Conservation (phyloP, 2,888 invertebrate genomes). For the Acronicta aceris region DNA sequence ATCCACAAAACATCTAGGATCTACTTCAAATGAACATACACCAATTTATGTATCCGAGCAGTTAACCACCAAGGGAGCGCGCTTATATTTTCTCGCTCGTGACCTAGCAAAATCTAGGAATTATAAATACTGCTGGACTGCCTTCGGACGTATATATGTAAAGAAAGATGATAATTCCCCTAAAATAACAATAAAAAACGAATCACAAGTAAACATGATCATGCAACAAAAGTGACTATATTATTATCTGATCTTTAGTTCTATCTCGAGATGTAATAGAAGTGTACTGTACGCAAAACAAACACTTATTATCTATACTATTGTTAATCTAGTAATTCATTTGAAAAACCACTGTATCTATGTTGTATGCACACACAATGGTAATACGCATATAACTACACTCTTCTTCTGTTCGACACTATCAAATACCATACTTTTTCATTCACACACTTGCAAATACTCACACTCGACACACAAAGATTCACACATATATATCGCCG, state of each 20-base stretch:
- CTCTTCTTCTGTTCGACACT: too few relatives aligned
- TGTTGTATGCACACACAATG: too few relatives aligned
- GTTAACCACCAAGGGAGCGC: conserved; percentile 4
- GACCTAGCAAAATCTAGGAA: conserved; percentile 3
- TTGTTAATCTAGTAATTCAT: too few relatives aligned
- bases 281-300: too few relatives aligned
- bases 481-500: conserved; percentile 1
- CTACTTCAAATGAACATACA: neutral
- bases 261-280: neutral
- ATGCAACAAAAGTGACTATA: conserved; percentile 18
- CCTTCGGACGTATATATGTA: conserved; percentile 5
- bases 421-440: too few relatives aligned
- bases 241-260: neutral
- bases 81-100: conserved; percentile 5
- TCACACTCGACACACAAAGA: too few relatives aligned
- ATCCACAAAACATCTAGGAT: conserved; percentile 7
- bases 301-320: too few relatives aligned
- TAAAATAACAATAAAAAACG: conserved; percentile 7
- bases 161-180: conserved; percentile 11
- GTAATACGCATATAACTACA: too few relatives aligned
- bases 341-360: too few relatives aligned
- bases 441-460: too few relatives aligned
- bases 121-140: conserved; percentile 15
- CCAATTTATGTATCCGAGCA: conserved; percentile 12
- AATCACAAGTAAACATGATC: conserved; percentile 11